Evolutionary conservation across 2,888 invertebrate species (phyloP), one percentile per base, ranked within the genome.

Genomic region (Erebia ligea): DNA sequence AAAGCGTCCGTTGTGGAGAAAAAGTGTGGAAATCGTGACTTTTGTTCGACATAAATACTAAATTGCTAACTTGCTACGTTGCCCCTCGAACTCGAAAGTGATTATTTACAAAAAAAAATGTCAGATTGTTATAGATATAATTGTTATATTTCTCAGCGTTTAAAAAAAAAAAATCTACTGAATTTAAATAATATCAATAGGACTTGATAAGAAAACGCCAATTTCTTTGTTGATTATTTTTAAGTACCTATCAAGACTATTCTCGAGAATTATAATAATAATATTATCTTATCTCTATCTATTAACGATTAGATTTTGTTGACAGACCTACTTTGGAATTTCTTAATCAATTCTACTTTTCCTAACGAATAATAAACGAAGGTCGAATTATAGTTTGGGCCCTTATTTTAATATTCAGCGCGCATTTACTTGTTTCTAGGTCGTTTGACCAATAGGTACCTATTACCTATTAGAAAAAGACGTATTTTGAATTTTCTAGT

Each of bases 351-450:
- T 69, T 69, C 50, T 50, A 58, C 64, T 69, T 69, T 64, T 69
- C 64, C 65, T 61, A 50, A 66, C 54, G 65, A 61, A 68, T 68
- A 61, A 56, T 68, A 71, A 71, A 61, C 65, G 61, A 71, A 71
- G 68, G 71, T 69, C 48, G 19, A 11, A 21, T 21, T 54, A 45
- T 19, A 21, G 25, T 48, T 68, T 68, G 9, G 62, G 25, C 25
- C 56, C 61, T 66, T 59, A 45, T 56, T 71, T 54, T 67, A 68
- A 64, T 68, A 68, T 71, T 71, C 71, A 40, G 48, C 61, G 58
- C 59, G 68, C 71, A 66, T 48, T 68, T 68, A 57, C 50, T 69
- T 62, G 54, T 54, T 54, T 54, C 54, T 68, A 68, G 71, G 71
- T 65, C 61, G 64, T 59, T 25, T 48, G 25, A 56, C 34, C 59